These are phyloP conservation scores for Chlorodrepanis virens DNA, from an alignment of 2,113 vertebrate genomes.

Conservation along the genomic window DNA sequence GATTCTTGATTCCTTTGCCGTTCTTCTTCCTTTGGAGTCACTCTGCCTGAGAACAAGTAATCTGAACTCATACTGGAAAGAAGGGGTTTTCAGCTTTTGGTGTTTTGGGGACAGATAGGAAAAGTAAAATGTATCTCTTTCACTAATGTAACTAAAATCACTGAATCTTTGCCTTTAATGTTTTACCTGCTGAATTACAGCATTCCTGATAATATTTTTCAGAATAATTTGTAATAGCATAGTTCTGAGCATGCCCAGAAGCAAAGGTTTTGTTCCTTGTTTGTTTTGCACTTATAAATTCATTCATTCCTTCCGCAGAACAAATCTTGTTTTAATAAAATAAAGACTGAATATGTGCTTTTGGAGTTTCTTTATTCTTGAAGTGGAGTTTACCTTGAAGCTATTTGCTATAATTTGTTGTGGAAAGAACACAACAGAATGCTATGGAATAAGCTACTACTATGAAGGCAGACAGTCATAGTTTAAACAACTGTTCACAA, in stretches of 20 bases:
- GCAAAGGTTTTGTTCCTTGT: conserved; percentile 17
- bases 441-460: neutral
- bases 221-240: neutral
- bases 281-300: neutral
- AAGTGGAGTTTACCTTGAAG: neutral
- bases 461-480: neutral
- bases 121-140: neutral
- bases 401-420: neutral
- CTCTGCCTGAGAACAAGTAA: neutral
- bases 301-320: conserved; percentile 29
- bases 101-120: neutral
- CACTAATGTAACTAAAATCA: neutral
- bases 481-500: neutral
- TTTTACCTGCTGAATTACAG: neutral
- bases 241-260: conserved; percentile 23
- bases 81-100: neutral
- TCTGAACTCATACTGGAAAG: neutral
- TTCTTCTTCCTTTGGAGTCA: neutral
- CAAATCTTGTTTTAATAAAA: conserved; percentile 49
- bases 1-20: neutral
- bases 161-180: neutral
- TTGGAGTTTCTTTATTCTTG: conserved; percentile 15
- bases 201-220: neutral
- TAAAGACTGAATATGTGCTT: neutral
- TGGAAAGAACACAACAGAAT: neutral